Conservation (phyloP, 2,797 vertebrate genomes). For the Austrolebias charrua region DNA sequence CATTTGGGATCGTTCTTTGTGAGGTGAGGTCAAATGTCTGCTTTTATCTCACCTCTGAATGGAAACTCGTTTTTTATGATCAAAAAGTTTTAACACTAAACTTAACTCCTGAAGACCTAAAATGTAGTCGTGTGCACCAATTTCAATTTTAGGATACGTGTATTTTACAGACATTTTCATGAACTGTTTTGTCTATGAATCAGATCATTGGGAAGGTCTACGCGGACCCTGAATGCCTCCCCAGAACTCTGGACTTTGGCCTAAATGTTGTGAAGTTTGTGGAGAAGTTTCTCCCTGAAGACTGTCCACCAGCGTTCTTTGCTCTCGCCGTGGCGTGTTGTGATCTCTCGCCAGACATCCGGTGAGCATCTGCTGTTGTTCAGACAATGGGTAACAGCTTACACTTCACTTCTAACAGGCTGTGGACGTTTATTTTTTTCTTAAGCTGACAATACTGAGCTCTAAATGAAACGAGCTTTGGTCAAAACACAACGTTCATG, state of each 20-base stretch:
- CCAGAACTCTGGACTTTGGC: constrained; percentile 93
- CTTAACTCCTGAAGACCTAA: no score
- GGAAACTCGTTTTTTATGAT: no score
- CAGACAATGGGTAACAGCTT: not conserved
- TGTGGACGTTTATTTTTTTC: no score
- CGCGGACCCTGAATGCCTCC: constrained; percentile 95
- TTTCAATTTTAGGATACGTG: not conserved
- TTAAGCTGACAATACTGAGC: no score
- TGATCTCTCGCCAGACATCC: constrained; percentile 90
- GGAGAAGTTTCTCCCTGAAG: constrained; percentile 95
- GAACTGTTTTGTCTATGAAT: constrained; percentile 14
- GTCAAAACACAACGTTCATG: no score
- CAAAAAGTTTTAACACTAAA: no score
- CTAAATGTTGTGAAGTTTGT: constrained; percentile 93
- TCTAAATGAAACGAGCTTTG: no score
- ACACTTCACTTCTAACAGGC: not conserved
- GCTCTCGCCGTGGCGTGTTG: constrained; percentile 93
- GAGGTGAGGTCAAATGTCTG: constrained; percentile 80
- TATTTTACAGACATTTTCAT: not conserved
- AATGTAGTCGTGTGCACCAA: accelerated
- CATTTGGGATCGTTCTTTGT: constrained; percentile 92
- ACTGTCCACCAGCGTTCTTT: constrained; percentile 93
- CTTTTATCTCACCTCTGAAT: no score
- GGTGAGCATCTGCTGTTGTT: constrained; percentile 73
- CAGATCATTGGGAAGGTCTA: constrained; percentile 97